These are phyloP conservation scores for Bimastos eiseni DNA, from an alignment of 2,888 invertebrate species.

Conservation along the genomic window DNA sequence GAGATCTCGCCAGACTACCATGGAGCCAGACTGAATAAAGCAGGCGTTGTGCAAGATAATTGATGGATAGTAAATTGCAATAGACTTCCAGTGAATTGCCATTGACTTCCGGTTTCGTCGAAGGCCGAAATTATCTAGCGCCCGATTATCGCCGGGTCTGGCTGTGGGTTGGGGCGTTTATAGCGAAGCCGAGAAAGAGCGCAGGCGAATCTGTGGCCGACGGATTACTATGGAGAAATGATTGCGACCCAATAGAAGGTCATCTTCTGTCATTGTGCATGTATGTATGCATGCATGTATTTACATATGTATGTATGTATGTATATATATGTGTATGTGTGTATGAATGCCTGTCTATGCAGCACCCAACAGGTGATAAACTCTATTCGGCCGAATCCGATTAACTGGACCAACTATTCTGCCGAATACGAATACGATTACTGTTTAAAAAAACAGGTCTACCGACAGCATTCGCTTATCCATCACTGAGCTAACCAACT, in stretches of 20 bases:
- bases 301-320: too few species aligned
- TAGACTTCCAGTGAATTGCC: neutral
- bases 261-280: neutral
- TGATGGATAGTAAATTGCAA: conserved; percentile 13
- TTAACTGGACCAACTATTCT: too few species aligned
- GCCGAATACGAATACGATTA: too few species aligned
- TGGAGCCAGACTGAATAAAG: neutral
- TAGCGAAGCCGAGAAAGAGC: neutral
- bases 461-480: too few species aligned
- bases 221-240: neutral
- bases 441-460: too few species aligned
- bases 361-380: too few species aligned
- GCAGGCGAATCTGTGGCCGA: neutral
- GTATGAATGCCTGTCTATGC: too few species aligned
- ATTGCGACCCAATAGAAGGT: neutral
- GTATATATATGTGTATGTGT: too few species aligned
- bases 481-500: too few species aligned
- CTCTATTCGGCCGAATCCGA: too few species aligned
- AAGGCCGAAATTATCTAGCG: neutral
- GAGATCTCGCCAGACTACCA: neutral
- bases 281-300: too few species aligned
- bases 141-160: neutral
- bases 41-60: neutral
- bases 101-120: neutral
- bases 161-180: neutral